Evolutionary conservation across 2,113 vertebrate species (phyloP).

Genomic region (Eubucco bourcierii): DNA sequence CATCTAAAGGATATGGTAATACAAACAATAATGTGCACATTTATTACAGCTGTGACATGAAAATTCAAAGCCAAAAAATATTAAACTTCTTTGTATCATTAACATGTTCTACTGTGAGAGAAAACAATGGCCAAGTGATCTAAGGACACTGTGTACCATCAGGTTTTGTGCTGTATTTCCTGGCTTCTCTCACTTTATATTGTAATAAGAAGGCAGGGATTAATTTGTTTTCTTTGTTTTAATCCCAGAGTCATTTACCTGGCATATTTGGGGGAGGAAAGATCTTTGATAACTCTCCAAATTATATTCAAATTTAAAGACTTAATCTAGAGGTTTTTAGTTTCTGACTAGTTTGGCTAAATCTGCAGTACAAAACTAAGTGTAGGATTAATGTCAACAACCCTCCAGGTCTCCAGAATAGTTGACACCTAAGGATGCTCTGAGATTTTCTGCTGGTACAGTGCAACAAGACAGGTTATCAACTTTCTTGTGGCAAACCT

Average conservation of each 20-base stretch:
- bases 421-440: not conserved
- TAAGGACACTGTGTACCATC: slow-evolving; percentile 67
- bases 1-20: slow-evolving; percentile 47
- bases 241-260: slow-evolving; percentile 43
- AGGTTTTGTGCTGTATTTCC: slow-evolving; percentile 51
- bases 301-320: not conserved
- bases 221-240: slow-evolving; percentile 54
- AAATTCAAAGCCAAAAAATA: slow-evolving; percentile 48
- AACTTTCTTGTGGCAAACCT: not conserved
- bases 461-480: not conserved
- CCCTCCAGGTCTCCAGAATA: not conserved
- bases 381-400: not conserved
- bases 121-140: slow-evolving; percentile 55
- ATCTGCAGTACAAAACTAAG: not conserved
- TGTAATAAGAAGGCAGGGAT: slow-evolving; percentile 44
- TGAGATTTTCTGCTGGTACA: not conserved
- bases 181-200: slow-evolving; percentile 60
- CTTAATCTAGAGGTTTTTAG: not conserved
- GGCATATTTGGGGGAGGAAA: slow-evolving; percentile 4
- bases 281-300: slow-evolving; percentile 11
- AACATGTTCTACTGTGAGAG: slow-evolving; percentile 34
- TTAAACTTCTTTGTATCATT: slow-evolving; percentile 56
- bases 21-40: slow-evolving; percentile 51
- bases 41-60: slow-evolving; percentile 53
- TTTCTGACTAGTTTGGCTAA: not conserved